Evolutionary conservation across 2,113 vertebrate species (phyloP), one percentile per base, ranked within the genome.

Genomic region (Axis porcinus): DNA sequence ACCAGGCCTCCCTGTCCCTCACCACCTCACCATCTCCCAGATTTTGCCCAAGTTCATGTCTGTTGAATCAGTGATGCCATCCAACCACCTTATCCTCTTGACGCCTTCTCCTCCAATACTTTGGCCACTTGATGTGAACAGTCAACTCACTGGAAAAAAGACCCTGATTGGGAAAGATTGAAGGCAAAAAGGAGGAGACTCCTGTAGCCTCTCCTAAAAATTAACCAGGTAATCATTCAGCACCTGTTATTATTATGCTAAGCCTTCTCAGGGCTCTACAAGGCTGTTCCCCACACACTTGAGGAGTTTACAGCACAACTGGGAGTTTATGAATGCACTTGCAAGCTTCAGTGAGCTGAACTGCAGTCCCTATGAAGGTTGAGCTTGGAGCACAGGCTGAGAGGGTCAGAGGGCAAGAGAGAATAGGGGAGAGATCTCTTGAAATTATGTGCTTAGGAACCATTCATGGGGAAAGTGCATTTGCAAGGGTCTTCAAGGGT

Each of bases 261-360:
- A n/a, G 50, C 57, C 45, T 58, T 54, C 45, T 90, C 27, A 4
- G 45, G 81, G 36, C 36, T 95, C 23, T 13, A 1, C 19, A 13
- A 52, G 33, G 78, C 33, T 12, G 15, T 30, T 4, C 10, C 23
- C 16, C 1, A 0, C 5, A 45, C 12, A 86, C 13, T 47, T 0
- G 6, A 54, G 40, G 47, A 6, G 40, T 54, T 50, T n/a, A 16
- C 86, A 78, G 67, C 3, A 3, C 36, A 27, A 3, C 28, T 6
- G 6, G 67, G 17, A 40, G 70, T 43, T 67, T 36, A 16, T 4
- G 5, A 7, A 19, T 2, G 13, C 5, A 27, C 0, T 0, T 43
- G 23, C 7, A 21, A 5, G 55, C 16, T 84, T 33, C 15, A 30
- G 33, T 6, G 54, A 64, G 23, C 45, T n/a, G 19, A 52, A 12